Conservation (phyloP, 2,113 vertebrate genomes). For the Vulpes lagopus region DNA sequence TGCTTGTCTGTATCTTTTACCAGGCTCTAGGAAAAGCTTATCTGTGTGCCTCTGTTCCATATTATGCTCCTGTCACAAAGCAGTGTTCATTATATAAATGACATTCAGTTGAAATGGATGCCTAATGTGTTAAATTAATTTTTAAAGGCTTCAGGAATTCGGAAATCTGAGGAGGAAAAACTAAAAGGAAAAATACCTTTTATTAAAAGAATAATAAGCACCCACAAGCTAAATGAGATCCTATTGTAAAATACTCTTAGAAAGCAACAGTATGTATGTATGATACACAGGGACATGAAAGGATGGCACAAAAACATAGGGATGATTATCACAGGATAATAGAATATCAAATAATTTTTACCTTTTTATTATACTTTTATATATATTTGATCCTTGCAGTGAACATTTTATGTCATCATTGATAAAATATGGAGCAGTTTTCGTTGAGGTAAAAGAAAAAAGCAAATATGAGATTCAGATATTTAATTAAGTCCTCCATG, state of each 20-base stretch:
- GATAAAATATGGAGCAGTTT: not conserved
- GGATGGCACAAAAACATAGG: not conserved
- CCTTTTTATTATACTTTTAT: not conserved
- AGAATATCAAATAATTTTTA: not conserved
- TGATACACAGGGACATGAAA: not conserved
- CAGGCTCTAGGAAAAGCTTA: not conserved
- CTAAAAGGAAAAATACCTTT: not conserved
- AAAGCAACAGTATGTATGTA: not conserved
- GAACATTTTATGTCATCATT: not conserved
- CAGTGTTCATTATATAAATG: not conserved
- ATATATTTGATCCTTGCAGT: constrained; percentile 24
- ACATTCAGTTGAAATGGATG: not conserved
- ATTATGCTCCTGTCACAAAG: not conserved
- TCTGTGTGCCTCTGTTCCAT: not conserved
- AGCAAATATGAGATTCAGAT: not conserved
- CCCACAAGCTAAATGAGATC: not conserved
- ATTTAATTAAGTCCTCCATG: not conserved
- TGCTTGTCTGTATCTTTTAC: not conserved
- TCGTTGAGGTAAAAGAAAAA: constrained; percentile 21
- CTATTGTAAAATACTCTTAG: not conserved
- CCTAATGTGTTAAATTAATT: constrained; percentile 10
- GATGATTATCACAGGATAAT: not conserved
- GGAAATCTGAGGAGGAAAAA: not conserved
- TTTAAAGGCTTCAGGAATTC: not conserved
- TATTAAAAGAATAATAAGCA: not conserved